These are phyloP conservation scores for Ceratitis capitata DNA, from an alignment of 1,140 invertebrate species.

Conservation along the genomic window DNA sequence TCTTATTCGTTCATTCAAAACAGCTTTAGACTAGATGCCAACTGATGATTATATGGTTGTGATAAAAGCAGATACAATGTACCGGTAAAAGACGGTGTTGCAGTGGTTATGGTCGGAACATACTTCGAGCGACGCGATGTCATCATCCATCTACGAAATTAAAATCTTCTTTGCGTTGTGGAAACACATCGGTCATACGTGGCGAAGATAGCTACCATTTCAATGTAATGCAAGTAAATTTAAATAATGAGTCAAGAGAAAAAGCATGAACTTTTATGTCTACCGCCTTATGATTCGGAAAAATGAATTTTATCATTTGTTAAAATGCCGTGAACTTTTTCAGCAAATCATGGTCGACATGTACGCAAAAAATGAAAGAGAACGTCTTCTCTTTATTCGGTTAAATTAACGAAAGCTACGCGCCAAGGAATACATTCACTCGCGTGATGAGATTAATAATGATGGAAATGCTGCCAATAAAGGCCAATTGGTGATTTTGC, in stretches of 20 bases:
- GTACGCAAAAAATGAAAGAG: neutral
- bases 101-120: slow-evolving; percentile 58
- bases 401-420: too few species aligned
- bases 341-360: neutral
- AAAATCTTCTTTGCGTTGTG: slow-evolving; percentile 44
- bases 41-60: slow-evolving; percentile 40
- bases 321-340: neutral
- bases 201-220: slow-evolving; percentile 63
- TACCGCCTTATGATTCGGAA: neutral
- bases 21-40: neutral
- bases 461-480: neutral
- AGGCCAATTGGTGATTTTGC: neutral
- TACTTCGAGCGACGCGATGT: slow-evolving; percentile 34
- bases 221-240: slow-evolving; percentile 14
- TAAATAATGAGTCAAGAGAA: neutral
- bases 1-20: neutral
- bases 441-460: too few species aligned
- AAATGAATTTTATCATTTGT: neutral
- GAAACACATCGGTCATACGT: slow-evolving; percentile 61
- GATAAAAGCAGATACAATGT: slow-evolving; percentile 60
- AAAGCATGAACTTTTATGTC: neutral
- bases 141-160: neutral
- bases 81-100: slow-evolving; percentile 60
- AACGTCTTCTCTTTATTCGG: too few species aligned
- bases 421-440: too few species aligned